A percentile compares a stretch with the other conserved stretches of the same genome.
phyloP scores from a whole-genome alignment of 2,888 invertebrate genomes.

The Cephonodes hylas region DNA sequence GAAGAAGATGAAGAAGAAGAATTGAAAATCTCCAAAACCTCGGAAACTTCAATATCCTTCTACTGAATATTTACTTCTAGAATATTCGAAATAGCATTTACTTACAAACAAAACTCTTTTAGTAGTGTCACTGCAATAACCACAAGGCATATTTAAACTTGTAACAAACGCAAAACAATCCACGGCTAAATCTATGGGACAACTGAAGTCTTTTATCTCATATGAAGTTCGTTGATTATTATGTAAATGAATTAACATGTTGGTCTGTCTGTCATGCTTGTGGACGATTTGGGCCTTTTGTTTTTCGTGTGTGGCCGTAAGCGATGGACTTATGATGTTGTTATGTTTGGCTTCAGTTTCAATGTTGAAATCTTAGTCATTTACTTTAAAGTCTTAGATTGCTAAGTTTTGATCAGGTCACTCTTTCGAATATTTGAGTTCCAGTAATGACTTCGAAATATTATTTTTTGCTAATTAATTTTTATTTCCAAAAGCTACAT shows the following conservation, averaged over 20 bases:
- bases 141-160: slow-evolving; percentile 63
- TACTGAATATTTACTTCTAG: neutral
- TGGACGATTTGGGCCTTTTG: slow-evolving; percentile 48
- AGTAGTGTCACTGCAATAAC: slow-evolving; percentile 64
- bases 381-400: neutral
- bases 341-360: neutral
- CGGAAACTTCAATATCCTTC: neutral
- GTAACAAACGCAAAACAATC: slow-evolving; percentile 1
- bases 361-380: neutral
- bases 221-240: slow-evolving; percentile 48
- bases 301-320: slow-evolving; percentile 20
- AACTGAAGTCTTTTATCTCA: slow-evolving; percentile 43
- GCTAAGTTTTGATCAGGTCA: too few relatives aligned
- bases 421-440: too few relatives aligned
- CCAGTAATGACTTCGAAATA: too few relatives aligned
- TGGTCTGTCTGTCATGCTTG: slow-evolving; percentile 58
- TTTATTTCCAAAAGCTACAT: too few relatives aligned
- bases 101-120: slow-evolving; percentile 65
- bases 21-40: too few relatives aligned
- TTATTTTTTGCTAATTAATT: too few relatives aligned
- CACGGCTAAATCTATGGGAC: slow-evolving; percentile 12
- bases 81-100: slow-evolving; percentile 22
- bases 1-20: too few relatives aligned
- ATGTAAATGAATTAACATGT: slow-evolving; percentile 70
- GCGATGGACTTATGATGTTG: neutral